phyloP scores from a whole-genome alignment of 1,140 invertebrate species.

The Episyrphus balteatus region DNA sequence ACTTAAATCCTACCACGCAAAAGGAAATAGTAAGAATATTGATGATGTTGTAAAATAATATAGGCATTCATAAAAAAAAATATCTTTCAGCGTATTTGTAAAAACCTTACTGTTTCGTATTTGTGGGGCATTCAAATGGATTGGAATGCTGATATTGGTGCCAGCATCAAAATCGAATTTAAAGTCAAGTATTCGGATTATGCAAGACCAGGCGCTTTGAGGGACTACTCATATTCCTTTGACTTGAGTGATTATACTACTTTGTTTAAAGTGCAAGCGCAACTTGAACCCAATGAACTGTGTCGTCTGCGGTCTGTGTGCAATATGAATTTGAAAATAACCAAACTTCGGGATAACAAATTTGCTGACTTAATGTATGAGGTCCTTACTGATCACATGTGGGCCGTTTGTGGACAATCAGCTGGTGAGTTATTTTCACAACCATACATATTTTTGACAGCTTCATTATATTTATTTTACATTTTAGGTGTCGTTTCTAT shows the following conservation, averaged over 20 bases:
- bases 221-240: constrained; percentile 44
- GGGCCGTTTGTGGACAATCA: constrained; percentile 82
- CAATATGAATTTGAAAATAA: constrained; percentile 66
- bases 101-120: constrained; percentile 56
- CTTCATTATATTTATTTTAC: not conserved
- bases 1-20: constrained; percentile 47
- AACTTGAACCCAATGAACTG: constrained; percentile 76
- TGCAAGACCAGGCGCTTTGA: constrained; percentile 39
- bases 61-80: not conserved
- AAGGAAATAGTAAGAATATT: constrained; percentile 18
- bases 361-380: constrained; percentile 77
- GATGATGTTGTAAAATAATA: not conserved
- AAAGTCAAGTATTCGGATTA: constrained; percentile 49
- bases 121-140: constrained; percentile 70
- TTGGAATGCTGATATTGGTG: constrained; percentile 36
- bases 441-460: not conserved
- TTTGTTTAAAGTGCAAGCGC: constrained; percentile 68
- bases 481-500: constrained; percentile 66
- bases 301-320: constrained; percentile 81
- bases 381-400: constrained; percentile 79
- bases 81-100: constrained; percentile 24
- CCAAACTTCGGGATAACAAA: constrained; percentile 39
- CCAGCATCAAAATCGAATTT: constrained; percentile 57
- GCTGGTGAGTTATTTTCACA: constrained; percentile 43
- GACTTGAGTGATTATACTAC: constrained; percentile 55